Percentiles rank a stretch among this genome's conserved stretches.
Conservation (phyloP, 2,888 invertebrate species). For the Parnassius smintheus region DNA sequence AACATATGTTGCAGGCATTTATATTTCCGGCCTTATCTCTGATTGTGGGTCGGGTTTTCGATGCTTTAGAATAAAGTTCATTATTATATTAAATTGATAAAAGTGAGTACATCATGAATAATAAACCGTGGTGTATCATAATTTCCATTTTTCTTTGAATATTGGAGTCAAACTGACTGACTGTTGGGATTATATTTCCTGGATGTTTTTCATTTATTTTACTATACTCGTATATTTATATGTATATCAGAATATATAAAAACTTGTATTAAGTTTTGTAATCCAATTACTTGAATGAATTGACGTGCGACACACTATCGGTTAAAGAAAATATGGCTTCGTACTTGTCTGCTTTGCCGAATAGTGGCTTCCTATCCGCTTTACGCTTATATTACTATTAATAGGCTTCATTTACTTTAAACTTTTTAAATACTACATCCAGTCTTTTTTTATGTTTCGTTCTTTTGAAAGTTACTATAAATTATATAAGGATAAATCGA, state of each 20-base stretch:
- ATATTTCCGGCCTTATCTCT: conserved; percentile 30
- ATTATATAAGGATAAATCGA: too few relatives aligned
- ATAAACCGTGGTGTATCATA: too few relatives aligned
- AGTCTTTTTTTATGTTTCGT: not conserved
- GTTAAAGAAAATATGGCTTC: conserved; percentile 65
- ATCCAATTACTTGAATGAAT: conserved; percentile 46
- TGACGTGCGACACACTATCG: conserved; percentile 53
- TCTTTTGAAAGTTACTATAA: not conserved
- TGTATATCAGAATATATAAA: too few relatives aligned
- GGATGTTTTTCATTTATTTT: too few relatives aligned
- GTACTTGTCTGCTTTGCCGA: conserved; percentile 58
- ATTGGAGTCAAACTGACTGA: too few relatives aligned
- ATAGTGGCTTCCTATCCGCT: conserved; percentile 66
- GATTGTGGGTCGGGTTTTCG: conserved; percentile 1
- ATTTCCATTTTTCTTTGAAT: too few relatives aligned
- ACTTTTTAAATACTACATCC: conserved; percentile 5
- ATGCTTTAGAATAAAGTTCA: conserved; percentile 10
- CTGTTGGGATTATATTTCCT: too few relatives aligned
- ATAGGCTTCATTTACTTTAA: conserved; percentile 30
- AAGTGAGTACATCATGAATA: not conserved
- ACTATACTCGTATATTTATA: too few relatives aligned
- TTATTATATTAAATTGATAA: conserved; percentile 3
- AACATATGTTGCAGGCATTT: conserved; percentile 57
- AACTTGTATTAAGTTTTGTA: conserved; percentile 31
- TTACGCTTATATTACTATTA: conserved; percentile 28